A percentile compares a stretch with the other conserved stretches of the same genome.
Evolutionary conservation across 2,888 invertebrate species (phyloP).

Genomic region (Ceramica pisi): DNA sequence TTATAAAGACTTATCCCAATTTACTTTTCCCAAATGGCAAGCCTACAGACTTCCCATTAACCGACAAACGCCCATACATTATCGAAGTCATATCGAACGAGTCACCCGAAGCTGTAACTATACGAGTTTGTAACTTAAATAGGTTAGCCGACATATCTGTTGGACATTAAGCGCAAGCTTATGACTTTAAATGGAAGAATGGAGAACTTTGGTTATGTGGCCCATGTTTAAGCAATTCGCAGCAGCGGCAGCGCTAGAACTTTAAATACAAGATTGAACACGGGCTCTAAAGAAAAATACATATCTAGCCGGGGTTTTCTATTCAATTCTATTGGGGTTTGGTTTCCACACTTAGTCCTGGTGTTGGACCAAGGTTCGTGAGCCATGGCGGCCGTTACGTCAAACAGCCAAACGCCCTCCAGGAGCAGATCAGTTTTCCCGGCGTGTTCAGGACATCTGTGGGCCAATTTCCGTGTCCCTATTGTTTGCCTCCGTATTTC

Average conservation of each 20-base stretch:
- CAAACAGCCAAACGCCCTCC: too few species aligned
- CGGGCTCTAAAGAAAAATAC: too few species aligned
- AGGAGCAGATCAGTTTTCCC: too few species aligned
- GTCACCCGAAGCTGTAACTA: conserved; percentile 25
- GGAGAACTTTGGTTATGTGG: neutral
- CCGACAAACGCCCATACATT: conserved; percentile 42
- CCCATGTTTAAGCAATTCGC: neutral
- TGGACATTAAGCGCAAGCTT: neutral
- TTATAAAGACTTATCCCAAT: conserved; percentile 9
- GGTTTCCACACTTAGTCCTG: too few species aligned
- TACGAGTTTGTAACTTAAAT: conserved; percentile 31
- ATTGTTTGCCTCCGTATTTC: too few species aligned
- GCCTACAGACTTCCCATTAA: conserved; percentile 22
- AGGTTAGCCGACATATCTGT: conserved; percentile 33
- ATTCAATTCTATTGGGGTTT: too few species aligned
- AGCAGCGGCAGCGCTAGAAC: neutral
- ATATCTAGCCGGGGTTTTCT: too few species aligned
- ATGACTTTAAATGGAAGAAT: neutral
- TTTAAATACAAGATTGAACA: neutral
- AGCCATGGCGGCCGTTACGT: too few species aligned
- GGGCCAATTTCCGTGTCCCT: too few species aligned
- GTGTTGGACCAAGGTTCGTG: too few species aligned
- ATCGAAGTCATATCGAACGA: conserved; percentile 43
- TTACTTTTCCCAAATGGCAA: neutral
- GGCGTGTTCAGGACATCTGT: too few species aligned